phyloP scores from a whole-genome alignment of 2,888 invertebrate genomes.

The Pilophorus perplexus region DNA sequence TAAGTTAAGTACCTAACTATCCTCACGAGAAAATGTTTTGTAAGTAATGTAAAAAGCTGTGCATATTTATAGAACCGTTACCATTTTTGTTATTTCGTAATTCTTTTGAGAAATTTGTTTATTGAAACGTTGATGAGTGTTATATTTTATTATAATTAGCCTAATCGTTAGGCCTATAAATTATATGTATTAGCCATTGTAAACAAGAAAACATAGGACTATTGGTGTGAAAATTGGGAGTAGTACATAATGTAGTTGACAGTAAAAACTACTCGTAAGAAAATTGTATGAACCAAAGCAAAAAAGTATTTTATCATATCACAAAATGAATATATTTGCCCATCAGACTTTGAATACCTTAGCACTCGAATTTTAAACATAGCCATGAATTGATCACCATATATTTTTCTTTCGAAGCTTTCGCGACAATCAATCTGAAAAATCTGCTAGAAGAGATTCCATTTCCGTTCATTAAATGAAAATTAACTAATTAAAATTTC shows the following conservation, averaged over 20 bases:
- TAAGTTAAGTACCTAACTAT: too few relatives aligned
- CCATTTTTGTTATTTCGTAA: too few relatives aligned
- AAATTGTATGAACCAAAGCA: constrained; percentile 6
- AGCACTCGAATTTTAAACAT: not conserved
- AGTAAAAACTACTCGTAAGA: constrained; percentile 1
- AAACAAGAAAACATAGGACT: not conserved
- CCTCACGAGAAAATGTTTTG: not conserved
- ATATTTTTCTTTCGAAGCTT: constrained; percentile 16
- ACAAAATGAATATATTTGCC: constrained; percentile 13
- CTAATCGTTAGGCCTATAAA: constrained; percentile 18
- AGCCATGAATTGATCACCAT: not conserved
- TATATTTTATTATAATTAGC: constrained; percentile 23
- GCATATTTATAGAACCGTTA: too few relatives aligned
- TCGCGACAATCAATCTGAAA: constrained; percentile 23
- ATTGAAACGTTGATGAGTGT: constrained; percentile 5
- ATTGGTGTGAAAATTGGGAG: constrained; percentile 16
- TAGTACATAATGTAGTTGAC: constrained; percentile 12
- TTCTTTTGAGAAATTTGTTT: not conserved
- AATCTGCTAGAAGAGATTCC: too few relatives aligned
- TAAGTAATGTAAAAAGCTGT: constrained; percentile 36
- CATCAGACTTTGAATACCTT: not conserved
- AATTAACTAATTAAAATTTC: too few relatives aligned
- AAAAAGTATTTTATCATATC: constrained; percentile 33
- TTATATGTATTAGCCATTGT: not conserved
- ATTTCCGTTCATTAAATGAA: too few relatives aligned